These are phyloP conservation scores for Leistus spinibarbis DNA, from an alignment of 2,888 invertebrate genomes.

Conservation along the genomic window DNA sequence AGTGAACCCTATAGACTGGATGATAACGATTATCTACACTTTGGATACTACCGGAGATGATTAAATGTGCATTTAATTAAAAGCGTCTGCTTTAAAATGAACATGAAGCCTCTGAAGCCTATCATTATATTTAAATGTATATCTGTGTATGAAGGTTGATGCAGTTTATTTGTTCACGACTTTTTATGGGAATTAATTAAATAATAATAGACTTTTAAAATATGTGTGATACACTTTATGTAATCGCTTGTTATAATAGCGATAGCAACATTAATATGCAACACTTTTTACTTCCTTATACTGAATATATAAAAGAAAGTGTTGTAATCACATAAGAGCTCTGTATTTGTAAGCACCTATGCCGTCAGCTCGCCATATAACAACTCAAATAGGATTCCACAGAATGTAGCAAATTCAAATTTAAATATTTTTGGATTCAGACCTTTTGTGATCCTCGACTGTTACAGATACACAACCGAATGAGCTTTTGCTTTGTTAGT, in stretches of 20 bases:
- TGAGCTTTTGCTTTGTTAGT: too few species aligned
- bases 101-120: neutral
- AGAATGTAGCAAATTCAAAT: too few species aligned
- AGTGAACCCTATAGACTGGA: neutral
- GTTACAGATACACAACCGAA: too few species aligned
- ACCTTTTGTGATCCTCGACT: too few species aligned
- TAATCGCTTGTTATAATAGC: neutral
- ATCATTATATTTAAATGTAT: neutral
- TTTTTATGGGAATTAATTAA: neutral
- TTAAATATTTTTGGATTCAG: too few species aligned
- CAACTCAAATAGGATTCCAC: too few species aligned
- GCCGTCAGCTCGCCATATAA: too few species aligned
- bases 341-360: too few species aligned
- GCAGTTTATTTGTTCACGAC: neutral
- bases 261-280: too few species aligned
- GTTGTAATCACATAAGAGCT: too few species aligned
- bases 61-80: constrained; percentile 26
- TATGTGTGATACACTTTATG: neutral
- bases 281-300: too few species aligned
- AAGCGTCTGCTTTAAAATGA: constrained; percentile 17
- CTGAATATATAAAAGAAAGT: too few species aligned
- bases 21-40: neutral
- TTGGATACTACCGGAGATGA: constrained; percentile 8
- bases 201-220: neutral
- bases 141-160: neutral